Evolutionary conservation across 2,113 vertebrate genomes (phyloP).

Genomic region (Laticauda laticaudata): DNA sequence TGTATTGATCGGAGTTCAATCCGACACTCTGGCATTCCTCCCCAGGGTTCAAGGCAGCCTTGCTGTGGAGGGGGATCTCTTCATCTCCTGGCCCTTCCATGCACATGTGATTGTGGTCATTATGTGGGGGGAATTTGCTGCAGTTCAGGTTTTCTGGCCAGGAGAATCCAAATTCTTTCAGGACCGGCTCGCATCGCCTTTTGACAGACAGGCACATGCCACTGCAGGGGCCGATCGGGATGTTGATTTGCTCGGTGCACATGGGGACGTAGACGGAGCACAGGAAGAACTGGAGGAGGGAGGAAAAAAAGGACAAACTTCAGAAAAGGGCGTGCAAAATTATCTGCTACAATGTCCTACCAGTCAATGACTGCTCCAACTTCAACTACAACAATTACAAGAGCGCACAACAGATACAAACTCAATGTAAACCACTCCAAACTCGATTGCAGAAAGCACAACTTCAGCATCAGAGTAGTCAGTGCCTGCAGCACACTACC

Average conservation of each 20-base stretch:
- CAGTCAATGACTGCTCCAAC: no score
- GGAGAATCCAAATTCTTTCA: constrained; percentile 94
- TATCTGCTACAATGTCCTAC: no score
- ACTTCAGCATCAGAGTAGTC: no score
- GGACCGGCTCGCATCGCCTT: constrained; percentile 90
- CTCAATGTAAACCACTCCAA: no score
- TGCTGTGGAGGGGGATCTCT: constrained; percentile 83
- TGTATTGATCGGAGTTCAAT: constrained; percentile 85
- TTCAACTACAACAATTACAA: no score
- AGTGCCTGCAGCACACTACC: no score
- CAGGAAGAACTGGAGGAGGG: constrained; percentile 88
- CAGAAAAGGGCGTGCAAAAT: neutral
- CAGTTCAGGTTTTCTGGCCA: constrained; percentile 97
- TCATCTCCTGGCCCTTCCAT: constrained; percentile 97
- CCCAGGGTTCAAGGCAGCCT: constrained; percentile 78
- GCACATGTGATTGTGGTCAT: constrained; percentile 99
- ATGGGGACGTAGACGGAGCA: constrained; percentile 97
- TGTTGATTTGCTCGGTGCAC: constrained; percentile 99
- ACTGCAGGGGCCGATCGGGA: constrained; percentile 94
- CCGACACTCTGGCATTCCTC: constrained; percentile 89
- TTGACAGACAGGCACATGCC: constrained; percentile 98
- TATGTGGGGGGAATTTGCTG: constrained; percentile 96
- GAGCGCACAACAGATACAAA: no score
- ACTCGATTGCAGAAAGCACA: no score
- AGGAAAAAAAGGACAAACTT: neutral